phyloP scores from a whole-genome alignment of 1,140 invertebrate genomes.

The Cotesia typhae region DNA sequence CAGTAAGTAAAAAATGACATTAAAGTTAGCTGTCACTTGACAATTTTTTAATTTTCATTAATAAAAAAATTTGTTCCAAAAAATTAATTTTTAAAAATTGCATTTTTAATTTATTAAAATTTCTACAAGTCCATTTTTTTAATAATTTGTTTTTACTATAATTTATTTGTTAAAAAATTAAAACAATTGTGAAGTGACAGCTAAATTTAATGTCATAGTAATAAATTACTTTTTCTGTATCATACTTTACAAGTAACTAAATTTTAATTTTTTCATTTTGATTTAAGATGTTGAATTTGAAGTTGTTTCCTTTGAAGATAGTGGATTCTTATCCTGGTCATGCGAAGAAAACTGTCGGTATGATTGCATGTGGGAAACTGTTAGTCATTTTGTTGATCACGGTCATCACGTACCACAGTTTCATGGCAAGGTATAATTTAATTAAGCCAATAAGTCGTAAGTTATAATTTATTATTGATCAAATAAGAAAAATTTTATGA shows the following conservation, averaged over 20 bases:
- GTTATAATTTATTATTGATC: no score
- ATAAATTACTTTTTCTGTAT: constrained; percentile 5
- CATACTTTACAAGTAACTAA: constrained; percentile 2
- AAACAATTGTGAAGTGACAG: no score
- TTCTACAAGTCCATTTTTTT: no score
- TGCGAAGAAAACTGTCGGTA: constrained; percentile 88
- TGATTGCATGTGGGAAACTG: constrained; percentile 93
- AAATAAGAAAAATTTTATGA: no score
- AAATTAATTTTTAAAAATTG: no score
- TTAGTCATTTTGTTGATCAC: constrained; percentile 77
- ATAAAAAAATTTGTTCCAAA: no score
- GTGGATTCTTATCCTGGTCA: constrained; percentile 74
- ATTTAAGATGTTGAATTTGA: constrained; percentile 67
- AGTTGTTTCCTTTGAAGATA: constrained; percentile 63
- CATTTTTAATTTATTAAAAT: no score
- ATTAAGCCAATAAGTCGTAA: constrained; percentile 17
- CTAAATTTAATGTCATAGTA: neutral
- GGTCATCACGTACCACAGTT: constrained; percentile 87
- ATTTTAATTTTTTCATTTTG: constrained; percentile 4
- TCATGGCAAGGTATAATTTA: constrained; percentile 85
- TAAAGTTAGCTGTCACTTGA: no score
- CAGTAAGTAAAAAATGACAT: constrained; percentile 42
- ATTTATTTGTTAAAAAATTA: no score
- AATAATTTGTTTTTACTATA: no score
- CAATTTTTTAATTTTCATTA: no score